Base-by-base conservation (phyloP, 2,797 vertebrate species). In the Myotis daubentonii region DNA sequence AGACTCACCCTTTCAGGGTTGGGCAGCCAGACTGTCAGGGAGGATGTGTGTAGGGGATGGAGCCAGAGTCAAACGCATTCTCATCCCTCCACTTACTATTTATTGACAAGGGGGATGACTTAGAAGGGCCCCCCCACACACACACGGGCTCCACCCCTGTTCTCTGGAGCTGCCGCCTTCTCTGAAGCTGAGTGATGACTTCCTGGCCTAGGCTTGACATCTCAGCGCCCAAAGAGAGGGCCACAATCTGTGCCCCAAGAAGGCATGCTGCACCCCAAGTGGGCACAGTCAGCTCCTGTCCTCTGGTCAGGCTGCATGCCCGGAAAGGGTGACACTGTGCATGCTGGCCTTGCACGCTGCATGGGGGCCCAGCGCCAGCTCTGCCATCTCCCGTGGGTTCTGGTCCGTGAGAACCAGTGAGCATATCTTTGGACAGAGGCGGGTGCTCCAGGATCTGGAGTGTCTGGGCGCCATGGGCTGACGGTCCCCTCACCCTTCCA, bases 1-100 rank as follows among this genome's bases (percentile, higher is more conserved):
- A 66, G 81, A 0, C 96, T 97, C 97, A 97, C 97, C 97, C 98
- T 98, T 98, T 98, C 98, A 97, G 96, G 97, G 95, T 23, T 89
- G 87, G 78, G 41, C 82, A 38, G 53, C 28, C 49, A 36, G 84
- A 66, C 8, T 38, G 60, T 53, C 51, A 1, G 3, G 62, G 65
- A 87, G 51, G 49, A 10, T n/a, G 44, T 68, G 13, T 36, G 47
- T 5, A 41, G 51, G 55, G 75, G 30, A 10, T 2, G 49, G 9
- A 72, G 15, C 80, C 86, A 30, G 89, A 51, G 28, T 8, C 79
- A 2, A 44, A 47, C 17, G 0, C 5, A 1, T 17, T 22, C 15
- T 25, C 47, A 47, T 68, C 17, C n/a, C 3, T 75, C 75, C n/a
- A 1, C 15, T 28, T 25, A 19, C 38, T 28, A 1, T 22, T 51